These are phyloP conservation scores for Dermochelys coriacea DNA, from an alignment of 2,797 vertebrate genomes.

Conservation along the genomic window DNA sequence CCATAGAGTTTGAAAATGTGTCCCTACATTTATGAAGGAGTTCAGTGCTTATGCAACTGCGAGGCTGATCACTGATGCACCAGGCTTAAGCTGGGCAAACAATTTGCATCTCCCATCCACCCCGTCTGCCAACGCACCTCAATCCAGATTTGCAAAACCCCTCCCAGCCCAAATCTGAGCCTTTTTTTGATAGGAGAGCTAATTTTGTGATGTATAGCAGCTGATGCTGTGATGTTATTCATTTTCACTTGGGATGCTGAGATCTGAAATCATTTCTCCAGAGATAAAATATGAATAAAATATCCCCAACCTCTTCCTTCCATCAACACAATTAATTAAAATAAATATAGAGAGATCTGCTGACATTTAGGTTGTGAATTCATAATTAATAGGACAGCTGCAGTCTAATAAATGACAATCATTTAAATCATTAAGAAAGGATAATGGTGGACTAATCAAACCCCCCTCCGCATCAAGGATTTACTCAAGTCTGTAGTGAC, in stretches of 20 bases:
- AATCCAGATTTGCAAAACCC: background rate
- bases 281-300: background rate
- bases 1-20: background rate
- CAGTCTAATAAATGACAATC: constrained; percentile 43
- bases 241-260: constrained; percentile 7
- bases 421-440: constrained; percentile 60
- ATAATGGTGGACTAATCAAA: constrained; percentile 52
- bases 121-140: background rate
- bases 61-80: background rate
- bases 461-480: background rate
- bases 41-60: background rate
- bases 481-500: background rate
- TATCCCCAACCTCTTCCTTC: background rate
- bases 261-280: constrained; percentile 23
- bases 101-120: background rate
- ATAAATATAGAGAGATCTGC: background rate
- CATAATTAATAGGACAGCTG: constrained; percentile 50
- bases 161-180: background rate
- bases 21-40: background rate
- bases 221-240: constrained; percentile 25
- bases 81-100: background rate
- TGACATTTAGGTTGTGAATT: constrained; percentile 14
- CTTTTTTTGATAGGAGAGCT: background rate
- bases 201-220: background rate
- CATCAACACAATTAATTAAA: background rate